Base-by-base conservation (phyloP, 2,797 vertebrate genomes). In the Ptychobarbus kaznakovi region DNA sequence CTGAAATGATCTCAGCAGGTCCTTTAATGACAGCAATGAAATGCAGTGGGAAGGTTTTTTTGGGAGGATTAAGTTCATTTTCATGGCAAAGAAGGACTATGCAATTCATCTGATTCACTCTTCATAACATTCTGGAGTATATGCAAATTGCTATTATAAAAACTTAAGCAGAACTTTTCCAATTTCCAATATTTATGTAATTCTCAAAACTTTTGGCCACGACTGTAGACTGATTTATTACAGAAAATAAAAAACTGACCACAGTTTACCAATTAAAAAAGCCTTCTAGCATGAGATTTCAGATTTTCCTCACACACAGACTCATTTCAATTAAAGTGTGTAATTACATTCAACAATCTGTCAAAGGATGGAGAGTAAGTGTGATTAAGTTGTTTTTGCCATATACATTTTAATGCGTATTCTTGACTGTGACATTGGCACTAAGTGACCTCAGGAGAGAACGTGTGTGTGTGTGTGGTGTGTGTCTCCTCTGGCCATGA, bases 401-500 rank as follows among this genome's bases (percentile, higher is more conserved):
- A 78, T 69, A 44, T 78, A 46, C 4, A 84, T 42, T 42, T 70
- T 22, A 77, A 76, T 51, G 32, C 4, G 25, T 61, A 61, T 70
- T 78, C 65, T 44, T 78, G 74, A 84, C 49, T 84, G 42, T 76
- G 79, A 69, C 63, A 51, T 75, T 73, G 74, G 44, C 20, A 49
- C 46, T 32, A 58, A 73, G 49, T 72, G 72, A 81, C 61, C 85
- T 69, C 49, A 16, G 61, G 68, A 65, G 58, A 68, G 70, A 74
- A 58, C 28, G 25, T 15, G 75, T 16, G 69, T 56, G 76, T 49
- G 61, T 63, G 75, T 35, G 69, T 53, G 75, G 61, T 44, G 82
- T 61, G 82, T 65, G 42, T 93, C 93, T 93, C 92, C 89, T 92
- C 91, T 93, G 92, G 90, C 93, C 91, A 90, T 95, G 93, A 95